A percentile compares a stretch with the other conserved stretches of the same genome.
Conservation (phyloP, 2,113 vertebrate species). For the Fregata magnificens region DNA sequence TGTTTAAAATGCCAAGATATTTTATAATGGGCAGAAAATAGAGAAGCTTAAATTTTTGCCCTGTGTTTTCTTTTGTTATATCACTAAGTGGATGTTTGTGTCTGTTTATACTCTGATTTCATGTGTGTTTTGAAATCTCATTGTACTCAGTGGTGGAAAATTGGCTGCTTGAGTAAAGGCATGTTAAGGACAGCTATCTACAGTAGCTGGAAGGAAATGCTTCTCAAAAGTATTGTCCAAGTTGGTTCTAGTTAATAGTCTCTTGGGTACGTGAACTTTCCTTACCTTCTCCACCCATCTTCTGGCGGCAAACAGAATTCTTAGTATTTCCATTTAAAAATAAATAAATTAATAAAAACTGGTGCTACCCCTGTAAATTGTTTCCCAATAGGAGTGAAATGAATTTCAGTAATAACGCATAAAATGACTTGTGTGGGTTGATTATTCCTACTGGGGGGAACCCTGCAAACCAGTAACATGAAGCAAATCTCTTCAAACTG, state of each 20-base stretch:
- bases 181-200: conserved; percentile 44
- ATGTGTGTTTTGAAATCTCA: conserved; percentile 48
- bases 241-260: conserved; percentile 26
- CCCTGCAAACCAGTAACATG: neutral
- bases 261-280: conserved; percentile 46
- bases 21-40: neutral
- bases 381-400: neutral
- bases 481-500: neutral
- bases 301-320: conserved; percentile 7
- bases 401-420: neutral
- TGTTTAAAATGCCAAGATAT: neutral
- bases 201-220: conserved; percentile 68
- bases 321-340: neutral
- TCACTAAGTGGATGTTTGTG: conserved; percentile 54
- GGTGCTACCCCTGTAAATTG: neutral
- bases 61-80: neutral
- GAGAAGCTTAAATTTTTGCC: neutral
- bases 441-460: neutral
- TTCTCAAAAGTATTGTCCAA: conserved; percentile 54
- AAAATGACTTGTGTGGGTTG: neutral
- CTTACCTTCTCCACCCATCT: conserved; percentile 55
- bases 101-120: conserved; percentile 43
- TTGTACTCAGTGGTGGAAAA: conserved; percentile 54
- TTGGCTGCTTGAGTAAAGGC: conserved; percentile 50
- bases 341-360: neutral